Base-by-base conservation (phyloP, 2,888 invertebrate genomes). In the Cepaea hortensis region DNA sequence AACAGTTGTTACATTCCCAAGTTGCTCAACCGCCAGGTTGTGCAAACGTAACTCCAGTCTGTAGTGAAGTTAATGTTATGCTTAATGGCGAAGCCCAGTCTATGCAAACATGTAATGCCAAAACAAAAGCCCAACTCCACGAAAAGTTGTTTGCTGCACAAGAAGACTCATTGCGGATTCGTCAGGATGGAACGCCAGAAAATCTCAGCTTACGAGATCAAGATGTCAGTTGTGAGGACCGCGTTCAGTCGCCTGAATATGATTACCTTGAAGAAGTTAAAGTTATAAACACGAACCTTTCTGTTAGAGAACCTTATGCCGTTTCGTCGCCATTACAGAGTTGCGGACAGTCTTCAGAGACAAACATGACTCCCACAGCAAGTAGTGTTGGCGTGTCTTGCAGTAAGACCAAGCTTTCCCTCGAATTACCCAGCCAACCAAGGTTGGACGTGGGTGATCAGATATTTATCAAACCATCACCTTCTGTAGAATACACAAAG, bases 201-300 rank as follows among this genome's bases (percentile, higher is more conserved):
- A 46, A 81, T 1, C 15, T 65, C 46, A 46, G 68, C 46, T 18
- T 18, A 1, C 76, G 75, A 11, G 81, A 81, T 46, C 23, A 82
- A 13, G 81, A 86, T 73, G 82, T 68, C 18, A 73, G 65, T 18
- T 62, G 73, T 3, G 81, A 81, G 23, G 75, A 65, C n/a, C 65
- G 86, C 15, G 81, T 81, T 7, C 86, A 76, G 1, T 81, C 81
- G 46, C 86, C 76, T 3, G 76, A 86, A 61, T 82, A 73, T 76
- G 68, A 81, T 50, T 76, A 81, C 11, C 75, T 81, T 68, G 81
- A 85, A n/a, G 75, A 85, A 7, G 61, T 80, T 3, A 55, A 70
- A 35, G 61, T 79, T 0, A 55, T 79, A 9, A 70, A 85, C 48
- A 68, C 70, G 15, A 68, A 20, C 11, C 61, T 23, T 18, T n/a